Percentiles rank a stretch among this genome's conserved stretches.
These are phyloP conservation scores for Sarcophilus harrisii DNA, from an alignment of 2,797 vertebrate genomes.

Conservation along the genomic window DNA sequence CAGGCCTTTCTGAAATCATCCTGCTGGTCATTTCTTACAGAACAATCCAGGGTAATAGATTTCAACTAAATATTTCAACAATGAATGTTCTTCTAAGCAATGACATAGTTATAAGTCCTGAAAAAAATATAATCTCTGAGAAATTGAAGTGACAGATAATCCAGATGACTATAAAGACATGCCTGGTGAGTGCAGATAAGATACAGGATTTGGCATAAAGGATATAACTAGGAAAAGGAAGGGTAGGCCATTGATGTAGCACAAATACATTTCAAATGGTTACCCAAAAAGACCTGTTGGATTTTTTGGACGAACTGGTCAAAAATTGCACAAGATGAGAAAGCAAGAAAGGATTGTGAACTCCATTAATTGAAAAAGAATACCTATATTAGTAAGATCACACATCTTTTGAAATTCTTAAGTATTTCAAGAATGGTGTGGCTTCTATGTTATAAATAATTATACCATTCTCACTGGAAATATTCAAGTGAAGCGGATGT, in stretches of 20 bases:
- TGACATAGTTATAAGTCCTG: background rate
- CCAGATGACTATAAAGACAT: background rate
- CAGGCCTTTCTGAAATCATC: no score
- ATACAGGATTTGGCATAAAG: background rate
- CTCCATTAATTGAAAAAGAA: background rate
- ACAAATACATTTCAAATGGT: background rate
- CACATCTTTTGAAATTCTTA: background rate
- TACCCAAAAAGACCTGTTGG: background rate
- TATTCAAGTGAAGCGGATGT: background rate
- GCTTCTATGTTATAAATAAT: background rate
- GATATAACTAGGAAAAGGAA: background rate
- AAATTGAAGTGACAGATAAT: background rate
- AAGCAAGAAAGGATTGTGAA: background rate
- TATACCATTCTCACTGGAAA: background rate
- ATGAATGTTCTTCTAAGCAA: background rate
- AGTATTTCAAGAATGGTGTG: background rate
- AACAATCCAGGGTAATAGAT: background rate
- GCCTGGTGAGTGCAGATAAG: background rate
- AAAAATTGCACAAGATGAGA: background rate
- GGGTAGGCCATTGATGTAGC: background rate
- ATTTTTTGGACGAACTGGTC: background rate
- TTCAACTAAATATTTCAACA: background rate
- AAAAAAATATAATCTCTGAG: background rate
- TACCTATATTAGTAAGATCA: background rate
- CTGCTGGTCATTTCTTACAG: no score